A percentile compares a stretch with the other conserved stretches of the same genome.
Evolutionary conservation across 2,113 vertebrate species (phyloP).

Genomic region (Centropus bengalensis): DNA sequence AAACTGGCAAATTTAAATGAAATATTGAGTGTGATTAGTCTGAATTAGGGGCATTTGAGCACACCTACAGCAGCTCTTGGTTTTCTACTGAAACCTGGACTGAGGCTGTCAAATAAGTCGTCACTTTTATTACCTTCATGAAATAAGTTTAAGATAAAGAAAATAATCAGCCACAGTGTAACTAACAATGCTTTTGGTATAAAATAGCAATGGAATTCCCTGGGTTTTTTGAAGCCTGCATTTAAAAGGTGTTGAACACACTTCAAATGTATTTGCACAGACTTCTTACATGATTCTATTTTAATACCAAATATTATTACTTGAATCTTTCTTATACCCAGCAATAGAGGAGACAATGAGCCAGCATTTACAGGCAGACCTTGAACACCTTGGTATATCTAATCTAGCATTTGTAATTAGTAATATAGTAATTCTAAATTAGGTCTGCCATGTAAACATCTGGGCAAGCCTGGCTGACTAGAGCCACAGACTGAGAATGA

Average conservation of each 20-base stretch:
- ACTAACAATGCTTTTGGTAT: neutral
- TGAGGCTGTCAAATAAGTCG: neutral
- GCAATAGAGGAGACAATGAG: neutral
- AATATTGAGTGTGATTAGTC: neutral
- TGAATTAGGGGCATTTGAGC: neutral
- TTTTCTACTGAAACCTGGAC: neutral
- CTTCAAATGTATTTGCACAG: neutral
- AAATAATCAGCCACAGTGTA: neutral
- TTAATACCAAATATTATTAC: neutral
- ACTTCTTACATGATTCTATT: neutral
- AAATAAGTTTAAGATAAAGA: slow-evolving; percentile 25
- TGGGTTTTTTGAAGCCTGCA: neutral
- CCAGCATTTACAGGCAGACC: neutral
- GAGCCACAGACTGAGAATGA: neutral
- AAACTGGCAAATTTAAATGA: neutral
- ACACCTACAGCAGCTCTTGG: neutral
- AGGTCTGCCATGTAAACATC: neutral
- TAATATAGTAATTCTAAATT: neutral
- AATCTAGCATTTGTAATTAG: neutral
- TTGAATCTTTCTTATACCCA: neutral
- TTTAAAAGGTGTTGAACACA: neutral
- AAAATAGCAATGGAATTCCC: neutral
- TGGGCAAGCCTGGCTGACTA: neutral
- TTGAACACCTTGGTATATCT: neutral
- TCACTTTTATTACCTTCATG: neutral